phyloP scores from a whole-genome alignment of 2,888 invertebrate species.

The Drosophila siamana region DNA sequence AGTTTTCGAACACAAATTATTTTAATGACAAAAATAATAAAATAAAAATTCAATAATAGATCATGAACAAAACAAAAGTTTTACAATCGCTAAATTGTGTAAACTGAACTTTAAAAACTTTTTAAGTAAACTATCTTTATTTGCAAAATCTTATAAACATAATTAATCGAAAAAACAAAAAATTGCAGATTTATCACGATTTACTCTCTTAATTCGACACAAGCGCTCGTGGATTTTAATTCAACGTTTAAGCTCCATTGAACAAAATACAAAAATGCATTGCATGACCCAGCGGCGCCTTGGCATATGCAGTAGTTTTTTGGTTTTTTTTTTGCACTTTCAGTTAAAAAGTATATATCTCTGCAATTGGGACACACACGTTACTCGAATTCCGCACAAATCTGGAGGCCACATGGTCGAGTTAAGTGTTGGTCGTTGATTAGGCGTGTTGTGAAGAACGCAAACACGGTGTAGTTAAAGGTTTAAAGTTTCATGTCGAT shows the following conservation, averaged over 20 bases:
- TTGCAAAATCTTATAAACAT: too few species aligned
- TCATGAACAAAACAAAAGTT: too few species aligned
- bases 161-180: background rate
- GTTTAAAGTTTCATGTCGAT: slow-evolving; percentile 18
- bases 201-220: background rate
- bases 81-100: background rate
- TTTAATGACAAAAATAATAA: too few species aligned
- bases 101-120: too few species aligned
- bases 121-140: background rate
- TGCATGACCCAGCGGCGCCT: slow-evolving; percentile 28
- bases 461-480: background rate
- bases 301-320: slow-evolving; percentile 35
- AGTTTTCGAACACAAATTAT: too few species aligned
- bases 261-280: background rate
- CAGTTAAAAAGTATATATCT: slow-evolving; percentile 24
- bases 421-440: slow-evolving; percentile 8
- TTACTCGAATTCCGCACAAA: background rate
- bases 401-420: slow-evolving; percentile 27
- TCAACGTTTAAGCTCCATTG: slow-evolving; percentile 2
- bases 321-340: slow-evolving; percentile 36
- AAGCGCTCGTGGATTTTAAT: background rate
- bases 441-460: background rate
- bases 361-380: background rate
- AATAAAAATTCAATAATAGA: too few species aligned
- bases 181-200: background rate